phyloP scores from a whole-genome alignment of 2,797 vertebrate species.

The Myoxocephalus aenaeus region DNA sequence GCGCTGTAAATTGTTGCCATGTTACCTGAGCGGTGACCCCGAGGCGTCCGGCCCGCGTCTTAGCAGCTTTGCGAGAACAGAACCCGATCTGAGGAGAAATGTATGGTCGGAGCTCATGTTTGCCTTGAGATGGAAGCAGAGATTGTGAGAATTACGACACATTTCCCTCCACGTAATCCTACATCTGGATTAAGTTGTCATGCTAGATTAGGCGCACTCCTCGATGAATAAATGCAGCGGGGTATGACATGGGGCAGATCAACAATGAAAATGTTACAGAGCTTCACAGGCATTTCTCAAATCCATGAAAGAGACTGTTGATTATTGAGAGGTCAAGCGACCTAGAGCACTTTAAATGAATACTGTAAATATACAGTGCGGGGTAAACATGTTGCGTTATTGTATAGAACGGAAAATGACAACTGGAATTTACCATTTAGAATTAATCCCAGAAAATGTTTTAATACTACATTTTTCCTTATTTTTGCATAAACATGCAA shows the following conservation, averaged over 20 bases:
- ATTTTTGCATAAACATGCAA: too few relatives aligned
- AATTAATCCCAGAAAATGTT: not conserved
- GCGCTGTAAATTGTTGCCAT: constrained; percentile 16
- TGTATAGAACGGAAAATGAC: not conserved
- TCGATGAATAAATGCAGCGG: constrained; percentile 37
- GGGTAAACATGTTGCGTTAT: not conserved
- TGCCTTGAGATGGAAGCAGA: constrained; percentile 49
- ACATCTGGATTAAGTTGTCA: constrained; percentile 66
- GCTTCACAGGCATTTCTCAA: constrained; percentile 21
- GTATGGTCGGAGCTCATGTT: constrained; percentile 24
- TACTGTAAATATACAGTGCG: not conserved
- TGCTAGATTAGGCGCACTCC: constrained; percentile 48
- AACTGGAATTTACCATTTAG: not conserved
- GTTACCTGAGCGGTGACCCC: constrained; percentile 44
- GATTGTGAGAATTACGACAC: constrained; percentile 61
- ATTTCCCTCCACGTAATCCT: constrained; percentile 58
- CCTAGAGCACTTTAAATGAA: not conserved
- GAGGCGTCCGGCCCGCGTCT: not conserved
- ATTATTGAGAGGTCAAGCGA: not conserved
- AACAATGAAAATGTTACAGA: constrained; percentile 26
- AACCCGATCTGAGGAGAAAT: constrained; percentile 40
- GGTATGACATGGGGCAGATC: constrained; percentile 34
- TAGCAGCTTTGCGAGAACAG: constrained; percentile 22
- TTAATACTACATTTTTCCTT: not conserved
- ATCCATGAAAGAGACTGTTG: not conserved